These are phyloP conservation scores for Saccostrea glomerata DNA, from an alignment of 1,140 invertebrate genomes.

Conservation along the genomic window DNA sequence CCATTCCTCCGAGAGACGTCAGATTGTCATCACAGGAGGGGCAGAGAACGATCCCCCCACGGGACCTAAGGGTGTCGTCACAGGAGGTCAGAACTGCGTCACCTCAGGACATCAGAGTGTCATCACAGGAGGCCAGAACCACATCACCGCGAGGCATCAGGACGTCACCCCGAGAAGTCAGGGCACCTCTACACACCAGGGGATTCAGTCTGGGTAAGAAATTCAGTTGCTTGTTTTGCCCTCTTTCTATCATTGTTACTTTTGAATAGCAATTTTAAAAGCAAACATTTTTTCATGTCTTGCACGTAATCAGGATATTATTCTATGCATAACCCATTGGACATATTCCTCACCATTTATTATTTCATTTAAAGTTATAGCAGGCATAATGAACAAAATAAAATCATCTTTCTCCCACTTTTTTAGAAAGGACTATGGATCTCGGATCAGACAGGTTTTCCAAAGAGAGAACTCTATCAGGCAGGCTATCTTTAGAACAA, in stretches of 20 bases:
- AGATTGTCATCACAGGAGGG: not conserved
- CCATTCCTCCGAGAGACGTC: not conserved
- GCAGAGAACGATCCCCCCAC: not conserved
- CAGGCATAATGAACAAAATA: not conserved
- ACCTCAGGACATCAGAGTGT: not conserved
- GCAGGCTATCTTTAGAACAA: not conserved
- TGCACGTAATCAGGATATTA: not conserved
- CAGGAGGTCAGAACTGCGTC: not conserved
- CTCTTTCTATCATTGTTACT: too few species aligned
- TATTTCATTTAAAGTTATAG: not conserved
- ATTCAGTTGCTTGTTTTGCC: too few species aligned
- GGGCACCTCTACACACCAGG: slow-evolving; percentile 19
- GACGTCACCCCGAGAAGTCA: not conserved
- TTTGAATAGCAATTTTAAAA: too few species aligned
- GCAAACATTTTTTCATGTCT: too few species aligned
- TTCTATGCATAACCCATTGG: not conserved
- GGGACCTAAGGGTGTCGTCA: not conserved
- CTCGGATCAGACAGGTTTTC: slow-evolving; percentile 8
- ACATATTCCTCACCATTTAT: not conserved
- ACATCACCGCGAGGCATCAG: too few species aligned
- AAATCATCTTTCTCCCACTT: not conserved
- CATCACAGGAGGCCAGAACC: not conserved
- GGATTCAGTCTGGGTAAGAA: slow-evolving; percentile 22
- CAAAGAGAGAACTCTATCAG: not conserved
- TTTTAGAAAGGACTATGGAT: not conserved